Evolutionary conservation across 2,888 invertebrate genomes (phyloP), one percentile per base, ranked within the genome.

Genomic region (Tenthredo livida): DNA sequence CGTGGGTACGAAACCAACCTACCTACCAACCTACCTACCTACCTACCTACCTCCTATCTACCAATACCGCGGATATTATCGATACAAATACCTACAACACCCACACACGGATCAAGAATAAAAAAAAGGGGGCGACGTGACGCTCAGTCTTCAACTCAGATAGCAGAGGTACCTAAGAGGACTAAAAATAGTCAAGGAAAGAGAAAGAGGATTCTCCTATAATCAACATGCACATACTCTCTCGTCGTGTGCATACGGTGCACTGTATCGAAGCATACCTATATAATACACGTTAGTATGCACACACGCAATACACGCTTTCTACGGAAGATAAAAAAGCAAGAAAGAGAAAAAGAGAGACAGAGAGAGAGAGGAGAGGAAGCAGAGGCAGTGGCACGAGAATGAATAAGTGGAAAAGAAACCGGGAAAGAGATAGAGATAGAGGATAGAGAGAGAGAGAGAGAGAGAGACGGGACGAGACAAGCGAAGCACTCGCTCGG

Each of bases 31-130:
- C n/a, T n/a, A 72, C 9, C n/a, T 2, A 43, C 72, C 40, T 4
- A 50, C 50, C 50, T 17, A 50, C 50, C 50, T 50, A 21, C 72
- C 70, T 25, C 17, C 33, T n/a, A 54, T n/a, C 54, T 54, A 12
- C 72, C 72, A 72, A 75, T 86, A 85, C 86, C 87, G 86, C 87
- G 87, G 85, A 89, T 88, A 89, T 89, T 87, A 87, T 87, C 70
- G 58, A 80, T 80, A 50, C 40, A 61, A 37, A 50, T 40, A 43
- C 10, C 73, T 21, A 15, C 33, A 37, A 15, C 33, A 37, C 70
- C 9, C 70, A n/a, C 40, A 40, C 40, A 29, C 29, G 15, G 17
- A 67, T 77, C 6, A 9, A 50, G 37, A 5, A 50, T 1, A 5
- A 54, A 17, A 77, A 17, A 15, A 77, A 3, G 1, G 29, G 33